phyloP scores from a whole-genome alignment of 2,797 vertebrate genomes.

The Karalla daura region DNA sequence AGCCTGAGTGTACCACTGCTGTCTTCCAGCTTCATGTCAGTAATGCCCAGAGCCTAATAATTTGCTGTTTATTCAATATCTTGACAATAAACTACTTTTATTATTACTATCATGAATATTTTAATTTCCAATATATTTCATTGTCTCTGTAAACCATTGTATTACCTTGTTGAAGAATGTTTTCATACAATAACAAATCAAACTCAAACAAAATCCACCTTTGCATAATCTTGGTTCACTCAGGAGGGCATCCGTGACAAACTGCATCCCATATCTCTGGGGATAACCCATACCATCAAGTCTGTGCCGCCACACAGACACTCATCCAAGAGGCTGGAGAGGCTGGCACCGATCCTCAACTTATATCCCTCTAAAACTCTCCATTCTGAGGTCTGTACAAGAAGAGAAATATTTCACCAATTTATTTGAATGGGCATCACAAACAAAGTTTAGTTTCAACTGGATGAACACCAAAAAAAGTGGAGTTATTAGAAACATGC shows the following conservation, averaged over 20 bases:
- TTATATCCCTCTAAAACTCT: constrained; percentile 85
- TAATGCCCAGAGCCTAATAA: constrained; percentile 1
- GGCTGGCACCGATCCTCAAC: constrained; percentile 86
- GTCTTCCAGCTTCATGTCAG: constrained; percentile 90
- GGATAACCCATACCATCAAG: constrained; percentile 88
- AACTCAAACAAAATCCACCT: too few species aligned
- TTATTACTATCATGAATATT: too few species aligned
- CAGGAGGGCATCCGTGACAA: constrained; percentile 91
- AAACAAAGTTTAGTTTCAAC: too few species aligned
- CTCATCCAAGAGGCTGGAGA: constrained; percentile 77
- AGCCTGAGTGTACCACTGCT: constrained; percentile 77
- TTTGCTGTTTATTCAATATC: background rate
- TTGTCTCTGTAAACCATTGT: too few species aligned
- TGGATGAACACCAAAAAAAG: background rate
- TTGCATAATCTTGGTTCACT: background rate
- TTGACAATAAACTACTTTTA: too few species aligned
- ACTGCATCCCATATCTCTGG: constrained; percentile 89
- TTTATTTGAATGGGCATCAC: background rate
- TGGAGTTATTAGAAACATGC: constrained; percentile 4
- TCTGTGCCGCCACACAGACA: constrained; percentile 76
- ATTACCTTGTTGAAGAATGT: too few species aligned
- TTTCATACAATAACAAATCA: too few species aligned
- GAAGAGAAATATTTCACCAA: background rate
- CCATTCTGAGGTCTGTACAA: constrained; percentile 85
- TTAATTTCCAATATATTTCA: too few species aligned